Evolutionary conservation across 2,113 vertebrate genomes (phyloP), one percentile per base, ranked within the genome.

Genomic region (Lampris megalopsis): DNA sequence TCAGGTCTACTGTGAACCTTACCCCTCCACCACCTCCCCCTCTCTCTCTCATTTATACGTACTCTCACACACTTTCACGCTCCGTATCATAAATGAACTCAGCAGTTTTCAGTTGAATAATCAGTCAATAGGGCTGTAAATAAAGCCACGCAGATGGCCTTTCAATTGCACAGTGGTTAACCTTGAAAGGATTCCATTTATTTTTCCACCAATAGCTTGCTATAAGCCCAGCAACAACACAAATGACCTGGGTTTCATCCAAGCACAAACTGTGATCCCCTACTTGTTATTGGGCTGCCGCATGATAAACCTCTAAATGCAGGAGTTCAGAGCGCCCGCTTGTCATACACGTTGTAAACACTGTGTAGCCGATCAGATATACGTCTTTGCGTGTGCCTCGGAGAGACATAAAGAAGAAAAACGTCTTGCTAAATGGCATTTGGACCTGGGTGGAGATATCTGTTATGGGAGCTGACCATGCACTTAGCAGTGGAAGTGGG

Each of bases 91-190:
- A 80, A 78, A 79, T 68, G n/a, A 64, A 79, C 83, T 85, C 86
- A 86, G 89, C 85, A 79, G 73, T 84, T 89, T 83, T 76, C 81
- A 82, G 72, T 71, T 72, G 84, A 86, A 88, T 86, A 81, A 86
- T 87, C 71, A 82, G 69, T 80, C 86, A 75, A 67, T 81, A 80
- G 71, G 83, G 60, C 61, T 68, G 61, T 80, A 86, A 89, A 87
- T 89, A 77, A 87, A 83, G 75, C 75, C 42, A 13, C 45, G 47
- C 66, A 61, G 73, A 86, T 64, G 66, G 61, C 50, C 80, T 91
- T 82, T 81, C 75, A 82, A 84, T 79, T 80, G 78, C 59, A 61
- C 59, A n/a, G 79, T 72, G 77, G 49, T 75, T 68, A 73, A 80
- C 66, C 79, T 69, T 40, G 58, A 67, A 60, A 52, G 54, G 41